Evolutionary conservation across 2,113 vertebrate genomes (phyloP).

Genomic region (Pipra filicauda): DNA sequence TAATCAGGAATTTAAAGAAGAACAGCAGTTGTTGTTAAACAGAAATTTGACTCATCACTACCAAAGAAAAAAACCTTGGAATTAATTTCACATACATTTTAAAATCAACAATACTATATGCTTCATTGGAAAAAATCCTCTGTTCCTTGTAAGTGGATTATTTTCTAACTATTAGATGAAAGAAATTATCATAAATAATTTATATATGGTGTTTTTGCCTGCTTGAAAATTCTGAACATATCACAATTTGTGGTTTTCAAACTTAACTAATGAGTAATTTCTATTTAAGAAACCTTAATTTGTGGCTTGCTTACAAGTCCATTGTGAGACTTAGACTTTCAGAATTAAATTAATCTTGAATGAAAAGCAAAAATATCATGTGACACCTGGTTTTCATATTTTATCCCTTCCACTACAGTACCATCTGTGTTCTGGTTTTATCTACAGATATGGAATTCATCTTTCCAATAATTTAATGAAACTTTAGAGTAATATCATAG

Average conservation of each 20-base stretch:
- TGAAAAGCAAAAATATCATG: not conserved
- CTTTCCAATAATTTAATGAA: not conserved
- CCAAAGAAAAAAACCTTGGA: not conserved
- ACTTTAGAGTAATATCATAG: not conserved
- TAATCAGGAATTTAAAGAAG: not conserved
- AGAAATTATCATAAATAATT: not conserved
- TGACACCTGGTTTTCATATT: not conserved
- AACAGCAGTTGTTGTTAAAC: not conserved
- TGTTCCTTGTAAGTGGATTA: not conserved
- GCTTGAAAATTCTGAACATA: not conserved
- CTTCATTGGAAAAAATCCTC: not conserved
- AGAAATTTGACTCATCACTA: not conserved
- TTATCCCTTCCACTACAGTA: not conserved
- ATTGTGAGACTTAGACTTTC: not conserved
- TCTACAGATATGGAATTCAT: not conserved
- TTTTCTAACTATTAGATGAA: not conserved
- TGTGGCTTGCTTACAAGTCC: not conserved
- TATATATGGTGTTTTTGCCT: not conserved
- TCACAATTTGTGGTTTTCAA: not conserved
- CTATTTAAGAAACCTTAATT: not conserved
- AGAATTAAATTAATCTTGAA: not conserved
- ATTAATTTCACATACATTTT: not conserved
- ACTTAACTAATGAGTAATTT: not conserved
- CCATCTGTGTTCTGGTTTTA: not conserved
- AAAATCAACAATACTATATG: not conserved